A percentile compares a stretch with the other conserved stretches of the same genome.
These are phyloP conservation scores for Eremobia ochroleuca DNA, from an alignment of 2,888 invertebrate species.

Conservation along the genomic window DNA sequence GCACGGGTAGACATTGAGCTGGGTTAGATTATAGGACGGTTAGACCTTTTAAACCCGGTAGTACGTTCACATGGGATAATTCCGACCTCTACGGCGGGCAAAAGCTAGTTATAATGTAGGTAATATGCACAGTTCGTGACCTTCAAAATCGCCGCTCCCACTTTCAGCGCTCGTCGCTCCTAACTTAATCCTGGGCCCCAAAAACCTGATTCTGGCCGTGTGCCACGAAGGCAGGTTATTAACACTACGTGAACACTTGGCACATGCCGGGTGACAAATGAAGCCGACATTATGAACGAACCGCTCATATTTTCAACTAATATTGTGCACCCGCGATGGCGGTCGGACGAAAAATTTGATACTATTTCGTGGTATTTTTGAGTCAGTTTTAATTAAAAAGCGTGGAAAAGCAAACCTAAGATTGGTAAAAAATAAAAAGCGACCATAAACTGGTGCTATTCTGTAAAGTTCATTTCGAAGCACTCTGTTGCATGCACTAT, in stretches of 20 bases:
- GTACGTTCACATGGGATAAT: too few species aligned
- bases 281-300: constrained; percentile 86
- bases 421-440: not conserved
- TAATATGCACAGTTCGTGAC: not conserved
- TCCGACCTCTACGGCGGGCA: too few species aligned
- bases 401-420: not conserved
- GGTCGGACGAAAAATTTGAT: constrained; percentile 58
- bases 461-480: not conserved
- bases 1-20: too few species aligned
- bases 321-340: constrained; percentile 58
- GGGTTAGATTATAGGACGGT: too few species aligned
- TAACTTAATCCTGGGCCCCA: constrained; percentile 54
- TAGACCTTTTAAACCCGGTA: too few species aligned
- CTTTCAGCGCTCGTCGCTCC: constrained; percentile 11
- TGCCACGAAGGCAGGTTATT: constrained; percentile 87
- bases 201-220: constrained; percentile 80
- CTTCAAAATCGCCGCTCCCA: not conserved
- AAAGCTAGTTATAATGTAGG: too few species aligned
- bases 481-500: not conserved
- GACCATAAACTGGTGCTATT: not conserved
- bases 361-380: constrained; percentile 49
- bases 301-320: constrained; percentile 73
- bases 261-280: constrained; percentile 87
- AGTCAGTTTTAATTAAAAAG: constrained; percentile 48
- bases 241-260: constrained; percentile 84